phyloP scores from a whole-genome alignment of 2,888 invertebrate species.

The Germaria angustata region DNA sequence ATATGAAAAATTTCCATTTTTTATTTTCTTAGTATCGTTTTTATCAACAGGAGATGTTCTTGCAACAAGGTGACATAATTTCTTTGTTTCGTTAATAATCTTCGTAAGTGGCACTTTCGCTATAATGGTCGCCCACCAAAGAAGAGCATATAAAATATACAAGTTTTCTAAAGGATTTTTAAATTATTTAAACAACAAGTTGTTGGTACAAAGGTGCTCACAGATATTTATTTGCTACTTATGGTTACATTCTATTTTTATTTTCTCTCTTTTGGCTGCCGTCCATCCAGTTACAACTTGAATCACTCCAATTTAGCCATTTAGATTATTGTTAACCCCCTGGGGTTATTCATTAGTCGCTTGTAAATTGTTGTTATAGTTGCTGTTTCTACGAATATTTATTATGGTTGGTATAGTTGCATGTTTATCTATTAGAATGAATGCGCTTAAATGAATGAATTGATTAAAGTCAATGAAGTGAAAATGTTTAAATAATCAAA shows the following conservation, averaged over 20 bases:
- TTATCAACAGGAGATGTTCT: background rate
- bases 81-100: background rate
- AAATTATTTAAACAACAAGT: conserved; percentile 11
- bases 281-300: background rate
- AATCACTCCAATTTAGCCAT: conserved; percentile 47
- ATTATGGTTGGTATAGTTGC: conserved; percentile 1
- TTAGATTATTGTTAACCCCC: conserved; percentile 60
- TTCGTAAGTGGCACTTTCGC: conserved; percentile 1
- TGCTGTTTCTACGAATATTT: conserved; percentile 14
- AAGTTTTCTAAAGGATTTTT: conserved; percentile 36
- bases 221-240: conserved; percentile 31
- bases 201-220: background rate
- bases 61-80: conserved; percentile 20
- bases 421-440: background rate
- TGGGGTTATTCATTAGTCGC: conserved; percentile 56
- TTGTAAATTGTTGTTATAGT: conserved; percentile 25
- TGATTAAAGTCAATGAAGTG: background rate
- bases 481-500: background rate
- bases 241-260: background rate
- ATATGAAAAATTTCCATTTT: no score
- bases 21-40: no score
- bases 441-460: conserved; percentile 1
- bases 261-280: background rate
- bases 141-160: background rate
- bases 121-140: conserved; percentile 8